Percentiles rank a stretch among this genome's conserved stretches.
phyloP scores from a whole-genome alignment of 2,888 invertebrate genomes.

The Philopedon plagiatum region DNA sequence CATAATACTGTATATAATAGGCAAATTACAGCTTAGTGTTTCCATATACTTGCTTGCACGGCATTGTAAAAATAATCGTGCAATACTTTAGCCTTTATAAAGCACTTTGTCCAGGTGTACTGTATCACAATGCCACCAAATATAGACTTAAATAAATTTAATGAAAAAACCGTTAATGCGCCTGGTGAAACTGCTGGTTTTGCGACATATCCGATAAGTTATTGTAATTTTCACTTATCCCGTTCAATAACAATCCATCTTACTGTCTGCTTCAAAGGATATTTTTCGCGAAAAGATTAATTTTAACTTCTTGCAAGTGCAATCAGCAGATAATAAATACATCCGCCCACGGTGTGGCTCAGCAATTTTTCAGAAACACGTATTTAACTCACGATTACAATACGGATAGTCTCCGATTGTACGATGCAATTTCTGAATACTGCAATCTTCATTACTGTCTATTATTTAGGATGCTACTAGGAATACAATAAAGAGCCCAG shows the following conservation, averaged over 20 bases:
- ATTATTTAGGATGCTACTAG: slow-evolving; percentile 41
- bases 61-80: slow-evolving; percentile 29
- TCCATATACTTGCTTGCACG: slow-evolving; percentile 21
- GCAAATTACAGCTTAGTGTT: slow-evolving; percentile 24
- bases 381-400: slow-evolving; percentile 34
- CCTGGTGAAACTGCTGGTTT: slow-evolving; percentile 50
- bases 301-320: slow-evolving; percentile 55
- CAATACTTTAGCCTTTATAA: slow-evolving; percentile 34
- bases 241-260: slow-evolving; percentile 56
- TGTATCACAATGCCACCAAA: slow-evolving; percentile 43
- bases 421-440: slow-evolving; percentile 30
- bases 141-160: slow-evolving; percentile 50
- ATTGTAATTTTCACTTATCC: slow-evolving; percentile 56
- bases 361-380: slow-evolving; percentile 46
- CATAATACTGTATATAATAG: slow-evolving; percentile 25
- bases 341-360: slow-evolving; percentile 51
- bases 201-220: slow-evolving; percentile 54
- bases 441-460: slow-evolving; percentile 44
- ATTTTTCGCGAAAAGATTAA: slow-evolving; percentile 55
- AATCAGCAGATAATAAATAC: slow-evolving; percentile 59
- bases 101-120: slow-evolving; percentile 35
- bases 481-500: slow-evolving; percentile 26
- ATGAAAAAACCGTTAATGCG: slow-evolving; percentile 46
- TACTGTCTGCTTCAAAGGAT: slow-evolving; percentile 52
- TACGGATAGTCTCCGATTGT: slow-evolving; percentile 24